Percentiles rank a stretch among this genome's conserved stretches.
Evolutionary conservation across 2,888 invertebrate genomes (phyloP).

Genomic region (Ichneumoninae sp.): DNA sequence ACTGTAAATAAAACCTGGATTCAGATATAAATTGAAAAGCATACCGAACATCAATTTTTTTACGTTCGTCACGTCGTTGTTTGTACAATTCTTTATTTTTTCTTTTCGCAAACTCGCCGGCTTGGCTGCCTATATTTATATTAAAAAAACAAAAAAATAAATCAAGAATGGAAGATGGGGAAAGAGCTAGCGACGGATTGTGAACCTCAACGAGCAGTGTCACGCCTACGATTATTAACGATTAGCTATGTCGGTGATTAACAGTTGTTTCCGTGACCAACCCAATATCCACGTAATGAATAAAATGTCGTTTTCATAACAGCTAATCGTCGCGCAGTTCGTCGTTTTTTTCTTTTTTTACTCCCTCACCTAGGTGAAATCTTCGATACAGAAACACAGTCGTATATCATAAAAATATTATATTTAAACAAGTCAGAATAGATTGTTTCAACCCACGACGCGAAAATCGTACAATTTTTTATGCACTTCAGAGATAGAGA

Average conservation of each 20-base stretch:
- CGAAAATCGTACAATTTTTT: conserved; percentile 35
- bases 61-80: conserved; percentile 44
- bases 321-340: conserved; percentile 49
- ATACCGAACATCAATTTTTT: conserved; percentile 15
- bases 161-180: conserved; percentile 76
- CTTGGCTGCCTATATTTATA: conserved; percentile 41
- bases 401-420: conserved; percentile 77
- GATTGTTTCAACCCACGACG: conserved; percentile 67
- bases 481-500: conserved; percentile 10
- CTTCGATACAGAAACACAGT: conserved; percentile 25
- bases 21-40: conserved; percentile 36
- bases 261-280: conserved; percentile 73
- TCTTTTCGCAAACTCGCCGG: conserved; percentile 56
- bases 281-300: conserved; percentile 70
- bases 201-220: conserved; percentile 27
- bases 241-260: conserved; percentile 69
- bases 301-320: conserved; percentile 77
- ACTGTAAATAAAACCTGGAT: conserved; percentile 54
- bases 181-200: conserved; percentile 71
- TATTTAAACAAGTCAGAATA: conserved; percentile 74
- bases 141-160: conserved; percentile 21
- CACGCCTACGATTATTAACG: conserved; percentile 60
- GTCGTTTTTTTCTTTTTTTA: conserved; percentile 54
- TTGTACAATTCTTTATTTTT: conserved; percentile 24
- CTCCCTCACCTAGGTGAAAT: conserved; percentile 23